Percentiles rank a stretch among this genome's conserved stretches.
phyloP scores from a whole-genome alignment of 2,888 invertebrate genomes.

The Tetramorium bicarinatum region DNA sequence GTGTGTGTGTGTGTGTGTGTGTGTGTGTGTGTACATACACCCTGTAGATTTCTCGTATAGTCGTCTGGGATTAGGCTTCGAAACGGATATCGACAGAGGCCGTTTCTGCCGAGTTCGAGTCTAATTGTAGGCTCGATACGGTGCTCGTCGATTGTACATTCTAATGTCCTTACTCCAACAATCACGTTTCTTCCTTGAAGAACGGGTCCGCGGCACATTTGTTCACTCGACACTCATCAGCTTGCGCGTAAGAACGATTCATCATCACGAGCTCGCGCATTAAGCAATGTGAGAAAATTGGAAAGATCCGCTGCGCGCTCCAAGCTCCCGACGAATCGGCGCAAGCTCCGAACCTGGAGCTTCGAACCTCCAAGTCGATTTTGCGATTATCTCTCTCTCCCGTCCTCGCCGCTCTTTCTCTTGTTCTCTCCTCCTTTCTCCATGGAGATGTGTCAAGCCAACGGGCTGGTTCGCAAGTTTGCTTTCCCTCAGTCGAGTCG shows the following conservation, averaged over 20 bases:
- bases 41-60: too few relatives aligned
- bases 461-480: not conserved
- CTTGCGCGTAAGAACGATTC: not conserved
- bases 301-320: conserved; percentile 13
- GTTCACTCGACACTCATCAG: not conserved
- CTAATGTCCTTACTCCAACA: not conserved
- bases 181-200: not conserved
- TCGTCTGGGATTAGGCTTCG: too few relatives aligned
- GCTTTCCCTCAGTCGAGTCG: not conserved
- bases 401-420: not conserved
- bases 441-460: not conserved
- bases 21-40: too few relatives aligned
- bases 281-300: conserved; percentile 34
- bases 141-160: not conserved
- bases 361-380: conserved; percentile 43
- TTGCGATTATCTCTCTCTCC: conserved; percentile 12
- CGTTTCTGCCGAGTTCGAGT: not conserved
- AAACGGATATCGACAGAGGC: too few relatives aligned
- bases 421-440: not conserved
- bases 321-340: conserved; percentile 10
- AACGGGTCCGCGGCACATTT: not conserved
- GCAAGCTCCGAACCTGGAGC: conserved; percentile 42
- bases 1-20: too few relatives aligned
- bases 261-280: not conserved
- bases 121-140: not conserved